Base-by-base conservation (phyloP, 1,140 invertebrate genomes). In the Zaprionus lachaisei region DNA sequence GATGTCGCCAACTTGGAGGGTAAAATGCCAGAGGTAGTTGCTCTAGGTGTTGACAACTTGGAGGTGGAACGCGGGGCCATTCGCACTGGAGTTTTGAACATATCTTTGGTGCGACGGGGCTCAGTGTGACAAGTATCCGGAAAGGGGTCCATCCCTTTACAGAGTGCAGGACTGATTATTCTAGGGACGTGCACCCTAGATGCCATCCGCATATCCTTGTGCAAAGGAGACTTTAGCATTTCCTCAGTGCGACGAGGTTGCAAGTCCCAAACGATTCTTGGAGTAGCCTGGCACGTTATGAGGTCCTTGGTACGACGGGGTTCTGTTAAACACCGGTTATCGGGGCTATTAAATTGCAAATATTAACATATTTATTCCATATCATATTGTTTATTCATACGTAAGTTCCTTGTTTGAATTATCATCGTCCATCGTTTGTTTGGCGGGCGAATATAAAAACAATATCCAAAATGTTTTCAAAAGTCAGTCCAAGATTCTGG, bases 211-310 rank as follows among this genome's bases (percentile, higher is more conserved):
- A 63, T 49, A 6, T 49, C n/a, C n/a, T 20, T 47, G 22, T 61
- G 58, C 34, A 44, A 44, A 1, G 58, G 58, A 9, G 58, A 61
- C 15, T 61, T 5, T n/a, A 44, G 22, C 58, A 61, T 12, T 61
- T 61, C 58, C 58, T 11, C 20, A 12, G n/a, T 58, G 4, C 56
- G 56, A 3, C 56, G 56, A 9, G 56, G 56, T 12, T 12, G 12
- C 20, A 49, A 12, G 47, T 49, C 47, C n/a, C 3, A 7, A 47
- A 17, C 41, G 7, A 17, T 11, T 47, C n/a, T 47, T 47, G 41
- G n/a, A 11, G 41, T 20, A 9, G n/a, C n/a, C 41, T 47, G 41
- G 6, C 17, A 7, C 41, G 41, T 47, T 17, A 47, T 47, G n/a
- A 47, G 41, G n/a, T 47, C 41, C n/a, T 17, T 47, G 7, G 41